A percentile compares a stretch with the other conserved stretches of the same genome.
These are phyloP conservation scores for Melikaiella ostensackeni DNA, from an alignment of 2,888 invertebrate genomes.

Conservation along the genomic window DNA sequence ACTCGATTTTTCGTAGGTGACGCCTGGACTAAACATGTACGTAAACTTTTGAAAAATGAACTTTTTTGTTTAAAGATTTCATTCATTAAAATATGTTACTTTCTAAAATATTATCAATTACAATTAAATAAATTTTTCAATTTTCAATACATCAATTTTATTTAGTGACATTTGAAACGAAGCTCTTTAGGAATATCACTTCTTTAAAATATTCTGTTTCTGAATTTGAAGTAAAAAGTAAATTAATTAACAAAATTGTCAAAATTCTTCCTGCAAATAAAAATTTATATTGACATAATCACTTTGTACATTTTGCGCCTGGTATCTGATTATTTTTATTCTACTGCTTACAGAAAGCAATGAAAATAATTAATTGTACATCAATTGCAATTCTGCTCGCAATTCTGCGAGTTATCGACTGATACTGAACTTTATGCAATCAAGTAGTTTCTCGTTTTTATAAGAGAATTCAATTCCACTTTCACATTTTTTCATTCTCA, in stretches of 20 bases:
- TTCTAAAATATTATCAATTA: no score
- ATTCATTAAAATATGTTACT: no score
- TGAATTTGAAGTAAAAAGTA: no score
- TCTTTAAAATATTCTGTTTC: no score
- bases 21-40: no score
- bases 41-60: not conserved
- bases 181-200: no score
- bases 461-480: constrained; percentile 12
- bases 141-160: not conserved
- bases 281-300: no score
- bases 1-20: no score
- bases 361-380: not conserved
- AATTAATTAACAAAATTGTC: no score
- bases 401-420: not conserved
- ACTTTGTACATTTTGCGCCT: not conserved
- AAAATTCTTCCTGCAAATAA: no score
- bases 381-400: not conserved
- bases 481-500: constrained; percentile 24
- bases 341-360: not conserved
- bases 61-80: not conserved
- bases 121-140: not conserved
- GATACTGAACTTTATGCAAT: constrained; percentile 3
- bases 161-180: not conserved
- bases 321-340: not conserved
- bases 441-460: constrained; percentile 19